A percentile compares a stretch with the other conserved stretches of the same genome.
These are phyloP conservation scores for Meloidogyne floridensis DNA, from an alignment of 1,140 invertebrate genomes.

Conservation along the genomic window DNA sequence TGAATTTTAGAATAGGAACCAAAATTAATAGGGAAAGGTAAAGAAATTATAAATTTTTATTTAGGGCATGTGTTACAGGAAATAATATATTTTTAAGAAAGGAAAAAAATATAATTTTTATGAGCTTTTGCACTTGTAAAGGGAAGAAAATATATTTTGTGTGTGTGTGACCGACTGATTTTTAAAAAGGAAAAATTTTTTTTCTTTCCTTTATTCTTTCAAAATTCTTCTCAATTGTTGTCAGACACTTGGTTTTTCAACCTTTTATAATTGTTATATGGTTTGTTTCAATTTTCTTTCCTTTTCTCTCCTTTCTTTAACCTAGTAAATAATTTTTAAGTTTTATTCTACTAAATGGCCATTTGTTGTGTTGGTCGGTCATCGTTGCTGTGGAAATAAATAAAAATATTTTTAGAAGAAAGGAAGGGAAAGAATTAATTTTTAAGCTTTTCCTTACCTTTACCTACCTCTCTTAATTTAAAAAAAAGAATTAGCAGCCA, in stretches of 20 bases:
- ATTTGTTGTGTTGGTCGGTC: not conserved
- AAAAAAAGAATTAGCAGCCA: too few relatives aligned
- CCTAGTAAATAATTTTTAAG: not conserved
- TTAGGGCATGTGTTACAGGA: slow-evolving; percentile 1
- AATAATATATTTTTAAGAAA: not conserved
- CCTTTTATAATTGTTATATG: not conserved
- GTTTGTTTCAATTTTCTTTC: not conserved
- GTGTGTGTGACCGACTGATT: not conserved
- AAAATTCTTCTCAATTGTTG: not conserved
- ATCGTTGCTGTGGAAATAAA: slow-evolving; percentile 1
- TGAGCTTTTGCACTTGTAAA: slow-evolving; percentile 1
- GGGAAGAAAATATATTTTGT: not conserved
- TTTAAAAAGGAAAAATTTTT: not conserved
- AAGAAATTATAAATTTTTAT: not conserved
- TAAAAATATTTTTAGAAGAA: not conserved
- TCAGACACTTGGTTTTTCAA: not conserved
- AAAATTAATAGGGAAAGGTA: not conserved
- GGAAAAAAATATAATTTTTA: not conserved
- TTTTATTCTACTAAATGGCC: not conserved
- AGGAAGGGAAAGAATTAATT: not conserved
- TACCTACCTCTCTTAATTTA: not conserved
- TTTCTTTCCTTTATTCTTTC: not conserved
- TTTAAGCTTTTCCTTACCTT: not conserved
- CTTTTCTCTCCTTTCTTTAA: not conserved
- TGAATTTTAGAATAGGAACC: not conserved